Conservation (phyloP, 30 jellyfish, hydroid and myxozoan genomes). For the Nemopilema nomurai region DNA sequence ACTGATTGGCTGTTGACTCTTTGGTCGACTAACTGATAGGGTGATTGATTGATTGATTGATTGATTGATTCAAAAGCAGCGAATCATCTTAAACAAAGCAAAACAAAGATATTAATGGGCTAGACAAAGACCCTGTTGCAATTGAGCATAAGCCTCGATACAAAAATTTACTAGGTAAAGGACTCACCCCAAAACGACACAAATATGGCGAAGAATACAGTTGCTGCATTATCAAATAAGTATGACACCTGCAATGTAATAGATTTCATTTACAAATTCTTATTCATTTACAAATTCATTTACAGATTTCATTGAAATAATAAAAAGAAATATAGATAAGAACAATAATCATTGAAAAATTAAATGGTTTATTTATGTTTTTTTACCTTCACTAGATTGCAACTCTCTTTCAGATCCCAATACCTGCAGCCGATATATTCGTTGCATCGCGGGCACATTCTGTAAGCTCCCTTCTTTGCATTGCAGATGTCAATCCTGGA, state of each 20-base stretch:
- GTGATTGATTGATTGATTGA: no score
- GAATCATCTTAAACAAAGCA: no score
- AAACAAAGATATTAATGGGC: no score
- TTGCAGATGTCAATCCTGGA: slow-evolving; percentile 91
- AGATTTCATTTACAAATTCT: neutral
- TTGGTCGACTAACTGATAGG: no score
- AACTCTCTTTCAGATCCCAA: slow-evolving; percentile 95
- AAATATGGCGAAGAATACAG: slow-evolving; percentile 94
- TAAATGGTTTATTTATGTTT: neutral
- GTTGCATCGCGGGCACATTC: slow-evolving; percentile 96
- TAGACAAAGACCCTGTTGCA: no score
- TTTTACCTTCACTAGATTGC: slow-evolving; percentile 93
- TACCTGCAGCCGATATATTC: slow-evolving; percentile 91
- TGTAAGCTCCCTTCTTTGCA: slow-evolving; percentile 77
- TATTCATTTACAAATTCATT: no score
- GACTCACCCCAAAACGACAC: slow-evolving; percentile 99
- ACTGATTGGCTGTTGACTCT: no score
- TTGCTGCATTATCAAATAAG: slow-evolving; percentile 97
- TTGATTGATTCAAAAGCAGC: no score
- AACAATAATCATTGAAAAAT: neutral
- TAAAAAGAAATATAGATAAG: neutral
- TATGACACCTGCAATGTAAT: slow-evolving; percentile 76
- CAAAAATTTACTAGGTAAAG: no score
- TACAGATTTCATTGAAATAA: no score
- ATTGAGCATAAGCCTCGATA: no score